Conservation (phyloP, 2,797 vertebrate species). For the Danio aesculapii region DNA sequence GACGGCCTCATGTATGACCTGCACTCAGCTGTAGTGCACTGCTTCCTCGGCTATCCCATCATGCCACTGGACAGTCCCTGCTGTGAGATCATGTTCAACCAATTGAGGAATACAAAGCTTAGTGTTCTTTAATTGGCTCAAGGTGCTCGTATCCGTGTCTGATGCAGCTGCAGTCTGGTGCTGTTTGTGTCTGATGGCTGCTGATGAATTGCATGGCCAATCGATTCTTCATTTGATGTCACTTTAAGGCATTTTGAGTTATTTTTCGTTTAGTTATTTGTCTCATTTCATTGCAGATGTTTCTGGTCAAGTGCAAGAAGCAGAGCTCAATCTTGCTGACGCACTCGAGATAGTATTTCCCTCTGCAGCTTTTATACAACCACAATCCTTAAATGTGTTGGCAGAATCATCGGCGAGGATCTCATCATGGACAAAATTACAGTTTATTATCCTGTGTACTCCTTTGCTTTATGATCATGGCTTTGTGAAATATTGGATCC, state of each 20-base stretch:
- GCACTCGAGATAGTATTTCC: slow-evolving; percentile 53
- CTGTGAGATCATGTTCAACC: slow-evolving; percentile 28
- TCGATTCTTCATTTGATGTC: neutral
- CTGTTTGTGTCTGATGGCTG: slow-evolving; percentile 14
- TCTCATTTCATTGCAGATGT: slow-evolving; percentile 50
- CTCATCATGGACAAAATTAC: slow-evolving; percentile 57
- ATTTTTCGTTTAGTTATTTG: slow-evolving; percentile 38
- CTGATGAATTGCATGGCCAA: neutral
- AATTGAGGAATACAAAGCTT: slow-evolving; percentile 2
- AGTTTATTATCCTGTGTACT: slow-evolving; percentile 41
- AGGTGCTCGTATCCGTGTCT: slow-evolving; percentile 4
- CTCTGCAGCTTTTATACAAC: slow-evolving; percentile 44
- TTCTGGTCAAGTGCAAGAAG: slow-evolving; percentile 51
- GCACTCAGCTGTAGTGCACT: slow-evolving; percentile 17
- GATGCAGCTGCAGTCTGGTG: neutral
- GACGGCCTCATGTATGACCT: slow-evolving; percentile 14
- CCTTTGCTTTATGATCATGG: slow-evolving; percentile 19
- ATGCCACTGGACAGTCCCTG: slow-evolving; percentile 8
- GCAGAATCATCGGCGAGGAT: slow-evolving; percentile 52
- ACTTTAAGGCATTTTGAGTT: slow-evolving; percentile 29
- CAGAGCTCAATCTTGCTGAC: slow-evolving; percentile 50
- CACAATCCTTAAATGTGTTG: slow-evolving; percentile 55
- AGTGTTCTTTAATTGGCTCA: slow-evolving; percentile 14
- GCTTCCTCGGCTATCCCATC: slow-evolving; percentile 7
- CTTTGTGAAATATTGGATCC: neutral